Evolutionary conservation across 2,888 invertebrate species (phyloP), one percentile per base, ranked within the genome.

Genomic region (Neoascia interrupta): DNA sequence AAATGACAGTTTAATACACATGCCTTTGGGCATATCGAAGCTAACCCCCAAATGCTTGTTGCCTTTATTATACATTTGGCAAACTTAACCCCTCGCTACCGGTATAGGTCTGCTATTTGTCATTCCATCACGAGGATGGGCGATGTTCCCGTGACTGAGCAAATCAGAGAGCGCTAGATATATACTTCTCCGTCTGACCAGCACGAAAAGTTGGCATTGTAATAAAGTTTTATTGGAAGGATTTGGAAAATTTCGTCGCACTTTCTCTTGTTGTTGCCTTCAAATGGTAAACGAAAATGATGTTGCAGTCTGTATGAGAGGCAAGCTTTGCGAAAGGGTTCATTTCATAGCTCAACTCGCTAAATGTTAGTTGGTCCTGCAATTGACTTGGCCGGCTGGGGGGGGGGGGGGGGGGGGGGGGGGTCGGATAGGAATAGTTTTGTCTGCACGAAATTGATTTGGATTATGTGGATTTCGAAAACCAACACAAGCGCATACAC

Each of bases 171-270:
- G n/a, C n/a, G n/a, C n/a, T n/a, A n/a, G n/a, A n/a, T n/a, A n/a
- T n/a, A n/a, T n/a, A n/a, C n/a, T n/a, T n/a, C 8, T 18, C 21
- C 37, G 15, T 28, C 31, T 45, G 11, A 18, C 31, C 68, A 56
- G 73, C 66, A 72, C 61, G 60, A 73, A 73, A 79, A 79, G 66
- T 79, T 79, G 79, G 73, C 79, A 61, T 66, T 66, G 79, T 73
- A 79, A 73, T 73, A 79, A 79, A 79, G 66, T 73, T 79, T 79
- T 79, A 79, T 79, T 79, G 66, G 49, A 79, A 79, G 79, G 79
- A 79, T 73, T 79, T 76, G 66, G 60, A 72, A 72, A 72, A 72
- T 66, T 72, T 66, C 60, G 66, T 66, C 34, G 61, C 61, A 51
- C 51, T 53, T 43, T 26, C 45, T 18, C 16, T 34, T 68, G 69